Evolutionary conservation across 2,113 vertebrate species (phyloP), one percentile per base, ranked within the genome.

Genomic region (Bos javanicus): DNA sequence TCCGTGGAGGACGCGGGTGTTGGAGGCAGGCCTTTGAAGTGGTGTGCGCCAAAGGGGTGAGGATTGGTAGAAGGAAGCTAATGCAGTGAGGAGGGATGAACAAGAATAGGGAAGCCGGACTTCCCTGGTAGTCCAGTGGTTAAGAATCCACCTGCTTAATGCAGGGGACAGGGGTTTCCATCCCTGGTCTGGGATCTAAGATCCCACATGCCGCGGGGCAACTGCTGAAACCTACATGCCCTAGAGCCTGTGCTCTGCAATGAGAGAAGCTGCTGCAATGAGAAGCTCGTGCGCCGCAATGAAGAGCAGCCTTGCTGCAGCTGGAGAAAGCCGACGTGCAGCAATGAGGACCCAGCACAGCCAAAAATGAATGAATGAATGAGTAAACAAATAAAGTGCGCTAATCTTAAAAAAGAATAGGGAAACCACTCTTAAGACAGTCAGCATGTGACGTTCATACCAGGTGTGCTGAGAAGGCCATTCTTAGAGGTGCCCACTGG

Each of bases 361-460:
- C 39, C 71, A 26, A 43, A 26, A 43, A 76, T 43, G 71, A 76
- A 7, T 7, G 71, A 43, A 43, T 43, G 71, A 76, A 43, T 14
- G 39, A 76, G 39, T 76, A 15, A 76, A 26, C 71, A 76, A 39
- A 76, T 76, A 13, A 76, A 26, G 26, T 15, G 36, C 39, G 43
- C 39, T 43, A 13, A 26, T 26, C 71, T 76, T 43, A 26, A 7
- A 76, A 76, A 26, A 17, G 76, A 78, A 60, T 5, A 19, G n/a
- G 12, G 50, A 78, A 59, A 46, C 67, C n/a, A 15, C 21, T 46
- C 30, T 76, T 28, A 36, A 62, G 59, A 76, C 5, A 25, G 1
- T 28, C 7, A 17, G 33, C 50, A 3, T 11, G 23, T 60, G 25
- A 8, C 1, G 46, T 14, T 46, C 48, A 23, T 0, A 0, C 60